Base-by-base conservation (phyloP, 2,113 vertebrate species). In the Scomber colias region DNA sequence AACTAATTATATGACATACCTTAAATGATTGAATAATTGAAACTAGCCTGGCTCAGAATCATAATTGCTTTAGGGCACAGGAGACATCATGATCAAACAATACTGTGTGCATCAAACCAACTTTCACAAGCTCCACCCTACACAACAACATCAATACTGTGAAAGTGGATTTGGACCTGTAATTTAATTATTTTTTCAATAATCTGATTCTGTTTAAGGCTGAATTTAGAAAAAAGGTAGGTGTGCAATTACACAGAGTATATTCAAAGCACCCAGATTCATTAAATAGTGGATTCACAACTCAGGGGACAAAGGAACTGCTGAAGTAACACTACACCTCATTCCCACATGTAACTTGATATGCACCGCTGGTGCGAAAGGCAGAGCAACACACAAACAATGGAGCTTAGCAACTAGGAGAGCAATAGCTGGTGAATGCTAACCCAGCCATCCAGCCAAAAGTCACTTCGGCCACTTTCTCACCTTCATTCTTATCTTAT, bases 301-400 rank as follows among this genome's bases (percentile, higher is more conserved):
- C 86, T 90, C 70, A 10, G 70, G 86, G 84, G 89, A 89, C 86
- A 93, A 89, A 87, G 79, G 79, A 92, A 90, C 80, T 85, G 88
- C 90, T 90, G 85, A 88, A 82, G 90, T 81, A 90, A 93, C 89
- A 84, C 82, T 79, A 81, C 90, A 83, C 71, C 85, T 91, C 91
- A 89, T 90, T 87, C 87, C 85, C 88, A 83, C 77, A 82, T 82
- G 90, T 85, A 93, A 93, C 82, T 81, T 60, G 91, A 94, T 87
- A 82, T 30, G 50, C 83, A 55, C 69, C 46, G 21, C 75, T 67
- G 75, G 83, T 88, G 89, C 87, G 84, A 83, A 86, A 88, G 72
- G 74, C 86, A 81, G 79, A 57, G 86, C 75, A 80, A 88, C 84
- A 90, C 82, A 90, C 88, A 93, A 92, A 94, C 90, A 94, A 89